Conservation (phyloP, 1,140 invertebrate species). For the Oedothorax gibbosus region DNA sequence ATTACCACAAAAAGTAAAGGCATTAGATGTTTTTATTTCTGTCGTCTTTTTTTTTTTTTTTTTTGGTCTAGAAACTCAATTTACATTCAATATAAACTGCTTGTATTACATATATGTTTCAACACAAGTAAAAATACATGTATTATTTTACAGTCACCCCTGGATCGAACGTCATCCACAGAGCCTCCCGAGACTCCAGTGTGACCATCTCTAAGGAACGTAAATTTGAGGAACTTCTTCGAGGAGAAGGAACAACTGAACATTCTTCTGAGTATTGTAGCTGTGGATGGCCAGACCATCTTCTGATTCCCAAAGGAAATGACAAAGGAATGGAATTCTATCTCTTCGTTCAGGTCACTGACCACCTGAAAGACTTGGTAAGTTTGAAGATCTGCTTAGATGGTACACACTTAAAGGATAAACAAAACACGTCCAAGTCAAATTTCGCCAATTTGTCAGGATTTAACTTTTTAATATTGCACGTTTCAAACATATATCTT, state of each 20-base stretch:
- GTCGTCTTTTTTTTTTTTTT: too few relatives aligned
- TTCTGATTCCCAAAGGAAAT: slow-evolving; percentile 78
- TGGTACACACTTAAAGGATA: not conserved
- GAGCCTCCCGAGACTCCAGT: slow-evolving; percentile 49
- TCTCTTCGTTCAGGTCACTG: slow-evolving; percentile 75
- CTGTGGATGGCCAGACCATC: slow-evolving; percentile 74
- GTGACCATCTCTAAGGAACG: slow-evolving; percentile 50
- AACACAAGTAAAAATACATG: too few relatives aligned
- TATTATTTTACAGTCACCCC: slow-evolving; percentile 63
- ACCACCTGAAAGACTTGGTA: slow-evolving; percentile 65
- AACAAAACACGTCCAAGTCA: too few relatives aligned
- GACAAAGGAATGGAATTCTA: slow-evolving; percentile 75
- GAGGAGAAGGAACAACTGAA: slow-evolving; percentile 47
- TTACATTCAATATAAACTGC: too few relatives aligned
- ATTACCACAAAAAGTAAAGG: too few relatives aligned
- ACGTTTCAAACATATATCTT: too few relatives aligned
- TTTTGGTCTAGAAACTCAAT: too few relatives aligned
- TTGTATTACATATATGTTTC: too few relatives aligned
- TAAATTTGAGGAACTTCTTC: slow-evolving; percentile 68
- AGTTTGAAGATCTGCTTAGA: not conserved
- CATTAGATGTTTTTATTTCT: too few relatives aligned
- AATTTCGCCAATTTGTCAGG: too few relatives aligned
- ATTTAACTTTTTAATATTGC: too few relatives aligned
- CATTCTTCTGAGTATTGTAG: slow-evolving; percentile 68
- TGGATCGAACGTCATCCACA: slow-evolving; percentile 46